Base-by-base conservation (phyloP, 2,888 invertebrate species). In the Plebejus anna region DNA sequence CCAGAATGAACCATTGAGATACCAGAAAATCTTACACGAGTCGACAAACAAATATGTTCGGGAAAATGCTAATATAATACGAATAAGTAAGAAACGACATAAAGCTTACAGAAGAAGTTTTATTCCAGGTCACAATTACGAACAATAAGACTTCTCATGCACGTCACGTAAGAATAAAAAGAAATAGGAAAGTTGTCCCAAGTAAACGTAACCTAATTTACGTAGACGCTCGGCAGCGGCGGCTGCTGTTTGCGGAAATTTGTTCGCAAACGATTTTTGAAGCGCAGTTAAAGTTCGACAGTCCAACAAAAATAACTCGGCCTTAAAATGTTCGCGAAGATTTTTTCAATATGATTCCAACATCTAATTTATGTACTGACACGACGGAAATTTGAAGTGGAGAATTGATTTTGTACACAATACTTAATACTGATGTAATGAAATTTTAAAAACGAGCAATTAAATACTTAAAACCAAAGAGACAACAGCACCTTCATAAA, bases 131-230 rank as follows among this genome's bases (percentile, higher is more conserved):
- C 57, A 76, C 70, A 71, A 76, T 76, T 71, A 71, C 76, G 2
- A 51, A 36, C 55, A 38, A 70, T 72, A 75, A 75, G 6, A 75
- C 59, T 47, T 28, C 47, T 36, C 36, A 77, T 76, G 76, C 71
- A 75, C 51, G 76, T 77, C 76, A 78, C 76, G 80, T 75, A 76
- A 78, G 70, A 76, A 71, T 79, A 66, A 77, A 75, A 77, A 75
- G 55, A 78, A 78, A 80, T 75, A 77, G 61, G 72, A 78, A 78
- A 78, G 75, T 72, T 72, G 72, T 83, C 81, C 80, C 83, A 86
- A 85, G 85, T 84, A 85, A 84, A 83, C 84, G 83, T 89, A 90
- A 90, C 87, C 87, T 88, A 89, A 90, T 90, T 90, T 89, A 85
- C 84, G 85, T 82, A 81, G 81, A 80, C 84, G 84, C 84, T 87